These are phyloP conservation scores for Calliphora vicina DNA, from an alignment of 1,140 invertebrate genomes.

Conservation along the genomic window DNA sequence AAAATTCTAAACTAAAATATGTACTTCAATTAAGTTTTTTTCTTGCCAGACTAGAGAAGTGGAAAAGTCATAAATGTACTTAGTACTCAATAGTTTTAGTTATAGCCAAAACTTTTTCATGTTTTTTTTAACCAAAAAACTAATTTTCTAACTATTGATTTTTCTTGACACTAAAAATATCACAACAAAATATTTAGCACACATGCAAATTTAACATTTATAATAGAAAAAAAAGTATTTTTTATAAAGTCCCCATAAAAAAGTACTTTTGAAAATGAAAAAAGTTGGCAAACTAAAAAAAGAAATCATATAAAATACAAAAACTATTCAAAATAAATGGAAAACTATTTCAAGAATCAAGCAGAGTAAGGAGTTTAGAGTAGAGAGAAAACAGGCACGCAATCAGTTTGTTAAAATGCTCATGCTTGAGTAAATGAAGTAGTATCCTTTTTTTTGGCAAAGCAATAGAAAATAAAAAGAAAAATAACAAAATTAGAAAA, in stretches of 20 bases:
- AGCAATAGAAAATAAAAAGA: too few relatives aligned
- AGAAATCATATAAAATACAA: too few relatives aligned
- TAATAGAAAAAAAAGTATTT: neutral
- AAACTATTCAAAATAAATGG: neutral
- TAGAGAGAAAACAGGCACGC: neutral
- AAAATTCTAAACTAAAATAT: neutral
- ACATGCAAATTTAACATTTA: neutral
- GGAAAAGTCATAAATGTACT: too few relatives aligned
- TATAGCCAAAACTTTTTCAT: neutral
- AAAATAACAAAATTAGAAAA: too few relatives aligned
- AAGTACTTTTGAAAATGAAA: neutral
- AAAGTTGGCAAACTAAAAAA: neutral
- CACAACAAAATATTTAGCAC: neutral
- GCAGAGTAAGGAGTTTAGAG: neutral
- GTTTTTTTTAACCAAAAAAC: neutral
- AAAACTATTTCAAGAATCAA: neutral
- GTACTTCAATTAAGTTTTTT: neutral
- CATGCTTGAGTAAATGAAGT: neutral
- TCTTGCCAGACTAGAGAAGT: neutral
- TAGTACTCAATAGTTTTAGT: neutral
- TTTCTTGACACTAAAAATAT: neutral
- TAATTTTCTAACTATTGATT: conserved; percentile 11
- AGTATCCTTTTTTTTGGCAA: neutral
- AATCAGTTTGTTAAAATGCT: neutral
- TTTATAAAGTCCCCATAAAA: neutral